Evolutionary conservation across 1,140 invertebrate species (phyloP).

Genomic region (Drosophila bifasciata): DNA sequence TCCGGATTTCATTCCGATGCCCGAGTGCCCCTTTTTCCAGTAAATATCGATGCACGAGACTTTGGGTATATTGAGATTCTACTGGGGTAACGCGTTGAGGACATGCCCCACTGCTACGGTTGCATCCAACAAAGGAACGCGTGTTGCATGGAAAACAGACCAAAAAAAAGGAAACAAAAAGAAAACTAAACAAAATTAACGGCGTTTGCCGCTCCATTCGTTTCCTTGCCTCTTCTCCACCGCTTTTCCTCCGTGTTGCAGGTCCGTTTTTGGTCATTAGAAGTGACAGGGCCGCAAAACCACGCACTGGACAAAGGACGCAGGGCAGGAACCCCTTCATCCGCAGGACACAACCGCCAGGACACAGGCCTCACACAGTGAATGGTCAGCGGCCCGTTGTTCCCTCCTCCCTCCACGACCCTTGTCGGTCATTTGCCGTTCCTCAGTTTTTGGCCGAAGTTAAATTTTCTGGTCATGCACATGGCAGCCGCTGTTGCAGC

Average conservation of each 20-base stretch:
- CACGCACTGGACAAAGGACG: slow-evolving; percentile 27
- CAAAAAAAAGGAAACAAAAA: slow-evolving; percentile 6
- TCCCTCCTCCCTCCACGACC: not conserved
- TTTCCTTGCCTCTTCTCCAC: slow-evolving; percentile 9
- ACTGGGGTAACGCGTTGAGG: not conserved
- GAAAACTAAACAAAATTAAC: slow-evolving; percentile 71
- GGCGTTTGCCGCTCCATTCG: slow-evolving; percentile 32
- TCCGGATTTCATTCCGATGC: slow-evolving; percentile 9
- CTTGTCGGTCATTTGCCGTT: slow-evolving; percentile 65
- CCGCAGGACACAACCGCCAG: too few species aligned
- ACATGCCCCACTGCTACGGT: slow-evolving; percentile 10
- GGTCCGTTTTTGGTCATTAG: slow-evolving; percentile 62
- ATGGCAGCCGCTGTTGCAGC: slow-evolving; percentile 55
- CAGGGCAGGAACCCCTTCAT: not conserved
- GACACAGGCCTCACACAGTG: slow-evolving; percentile 11
- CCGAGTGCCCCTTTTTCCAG: slow-evolving; percentile 10
- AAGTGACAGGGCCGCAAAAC: slow-evolving; percentile 70
- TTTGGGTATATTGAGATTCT: slow-evolving; percentile 37
- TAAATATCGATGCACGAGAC: not conserved
- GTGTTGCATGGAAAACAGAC: not conserved
- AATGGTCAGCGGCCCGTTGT: slow-evolving; percentile 34
- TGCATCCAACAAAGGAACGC: not conserved
- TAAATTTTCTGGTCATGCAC: slow-evolving; percentile 82
- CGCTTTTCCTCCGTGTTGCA: slow-evolving; percentile 22
- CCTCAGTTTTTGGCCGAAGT: slow-evolving; percentile 68